Base-by-base conservation (phyloP, 2,113 vertebrate species). In the Actenoides lindsayi region DNA sequence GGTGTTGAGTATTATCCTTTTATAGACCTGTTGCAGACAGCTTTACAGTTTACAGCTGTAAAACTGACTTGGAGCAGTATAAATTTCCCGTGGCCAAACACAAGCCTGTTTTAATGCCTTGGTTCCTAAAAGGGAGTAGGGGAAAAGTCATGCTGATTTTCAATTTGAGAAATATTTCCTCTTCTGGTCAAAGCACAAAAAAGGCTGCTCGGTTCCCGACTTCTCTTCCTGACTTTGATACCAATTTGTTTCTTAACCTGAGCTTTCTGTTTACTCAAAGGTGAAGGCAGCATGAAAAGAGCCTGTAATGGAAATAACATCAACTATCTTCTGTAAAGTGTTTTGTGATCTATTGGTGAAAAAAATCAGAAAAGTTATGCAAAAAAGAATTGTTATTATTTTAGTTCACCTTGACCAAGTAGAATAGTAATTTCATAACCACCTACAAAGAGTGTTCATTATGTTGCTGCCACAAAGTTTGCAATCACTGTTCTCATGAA, bases 111-210 rank as follows among this genome's bases (percentile, higher is more conserved):
- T 96, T 79, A 82, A 74, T 87, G 75, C 77, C 25, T 65, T 68
- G n/a, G n/a, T 87, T 84, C 78, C 62, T 91, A 39, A 71, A 87
- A 10, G 31, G 8, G 9, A 91, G 19, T 76, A 88, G 63, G 62
- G 69, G 51, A 87, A 89, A 96, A 68, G 42, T 92, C 74, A 82
- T 42, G 30, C 15, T 82, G 37, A 82, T 69, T 94, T 95, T 89
- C 24, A 54, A 16, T 82, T 84, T 75, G n/a, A 62, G 41, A 79
- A 93, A 17, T 69, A 50, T 67, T 93, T 89, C 21, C 30, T 93
- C 23, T 87, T 73, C 62, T 86, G 54, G 12, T 88, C 69, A 46
- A n/a, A 83, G 31, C 14, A 64, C 7, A 33, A 79, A 63, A 53
- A 65, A 41, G 1, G 25, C 7, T 4, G 8, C 48, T 71, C 4